A percentile compares a stretch with the other conserved stretches of the same genome.
phyloP scores from a whole-genome alignment of 1,140 invertebrate species.

The Orchesella cincta region DNA sequence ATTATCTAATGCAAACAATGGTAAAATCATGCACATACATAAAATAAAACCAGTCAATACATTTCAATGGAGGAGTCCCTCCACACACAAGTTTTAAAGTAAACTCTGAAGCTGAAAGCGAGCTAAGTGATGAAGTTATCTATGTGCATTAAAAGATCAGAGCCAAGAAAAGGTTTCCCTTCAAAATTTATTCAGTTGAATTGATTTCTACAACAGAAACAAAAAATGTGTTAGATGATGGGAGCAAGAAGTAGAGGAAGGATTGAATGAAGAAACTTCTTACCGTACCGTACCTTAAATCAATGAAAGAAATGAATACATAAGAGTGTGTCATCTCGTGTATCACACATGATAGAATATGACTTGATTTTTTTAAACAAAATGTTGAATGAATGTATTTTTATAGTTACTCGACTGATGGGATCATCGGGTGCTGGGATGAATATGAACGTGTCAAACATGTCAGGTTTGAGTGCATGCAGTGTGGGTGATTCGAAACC shows the following conservation, averaged over 20 bases:
- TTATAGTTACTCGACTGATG: constrained; percentile 83
- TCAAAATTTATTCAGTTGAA: not conserved
- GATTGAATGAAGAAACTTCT: not conserved
- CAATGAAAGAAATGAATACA: not conserved
- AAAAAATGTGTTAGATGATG: not conserved
- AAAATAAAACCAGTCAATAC: not conserved
- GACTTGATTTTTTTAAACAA: no score
- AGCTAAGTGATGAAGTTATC: no score
- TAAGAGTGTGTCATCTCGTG: not conserved
- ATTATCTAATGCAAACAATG: not conserved
- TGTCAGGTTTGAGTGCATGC: constrained; percentile 68
- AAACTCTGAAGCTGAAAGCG: no score
- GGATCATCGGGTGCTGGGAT: constrained; percentile 79
- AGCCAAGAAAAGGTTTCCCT: not conserved
- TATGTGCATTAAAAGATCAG: not conserved
- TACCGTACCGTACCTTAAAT: no score
- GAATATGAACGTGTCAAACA: constrained; percentile 74
- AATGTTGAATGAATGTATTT: no score
- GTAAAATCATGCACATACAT: constrained; percentile 14
- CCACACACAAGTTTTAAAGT: not conserved
- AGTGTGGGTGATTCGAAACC: constrained; percentile 74
- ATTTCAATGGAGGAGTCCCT: not conserved
- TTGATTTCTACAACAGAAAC: not conserved
- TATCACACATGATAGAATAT: no score
- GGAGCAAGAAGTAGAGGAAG: not conserved